Conservation (phyloP, 2,888 invertebrate species). For the Hypomecis atomaria region DNA sequence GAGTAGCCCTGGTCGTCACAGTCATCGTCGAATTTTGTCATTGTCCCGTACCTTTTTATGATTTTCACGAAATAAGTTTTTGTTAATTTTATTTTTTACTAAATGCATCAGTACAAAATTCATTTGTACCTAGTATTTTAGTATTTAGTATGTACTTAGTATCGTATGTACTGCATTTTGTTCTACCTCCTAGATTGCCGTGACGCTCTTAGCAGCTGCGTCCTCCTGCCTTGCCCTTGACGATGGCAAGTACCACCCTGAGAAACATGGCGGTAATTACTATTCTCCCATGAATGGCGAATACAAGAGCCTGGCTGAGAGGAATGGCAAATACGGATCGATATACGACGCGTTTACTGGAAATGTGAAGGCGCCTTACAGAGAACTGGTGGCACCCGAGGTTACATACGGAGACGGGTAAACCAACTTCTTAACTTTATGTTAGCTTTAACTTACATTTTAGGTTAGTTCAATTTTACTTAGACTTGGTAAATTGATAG, state of each 20-base stretch:
- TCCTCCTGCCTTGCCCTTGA: slow-evolving; percentile 61
- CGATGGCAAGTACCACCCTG: slow-evolving; percentile 78
- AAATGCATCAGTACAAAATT: too few species aligned
- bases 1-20: too few species aligned
- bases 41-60: too few species aligned
- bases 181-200: slow-evolving; percentile 52
- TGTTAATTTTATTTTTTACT: too few species aligned
- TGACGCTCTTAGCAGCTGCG: slow-evolving; percentile 54
- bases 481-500: too few species aligned
- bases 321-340: slow-evolving; percentile 59
- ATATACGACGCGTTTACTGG: slow-evolving; percentile 59
- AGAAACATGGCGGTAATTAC: slow-evolving; percentile 56
- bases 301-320: slow-evolving; percentile 50
- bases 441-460: not conserved
- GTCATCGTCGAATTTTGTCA: too few species aligned
- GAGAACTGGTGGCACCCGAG: slow-evolving; percentile 62
- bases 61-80: too few species aligned
- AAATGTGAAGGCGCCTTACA: slow-evolving; percentile 57
- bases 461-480: too few species aligned
- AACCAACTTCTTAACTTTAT: slow-evolving; percentile 11
- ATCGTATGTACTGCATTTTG: too few species aligned
- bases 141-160: too few species aligned
- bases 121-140: too few species aligned
- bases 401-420: slow-evolving; percentile 58
- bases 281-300: slow-evolving; percentile 42